Base-by-base conservation (phyloP, 2,113 vertebrate species). In the Petroica traversi region DNA sequence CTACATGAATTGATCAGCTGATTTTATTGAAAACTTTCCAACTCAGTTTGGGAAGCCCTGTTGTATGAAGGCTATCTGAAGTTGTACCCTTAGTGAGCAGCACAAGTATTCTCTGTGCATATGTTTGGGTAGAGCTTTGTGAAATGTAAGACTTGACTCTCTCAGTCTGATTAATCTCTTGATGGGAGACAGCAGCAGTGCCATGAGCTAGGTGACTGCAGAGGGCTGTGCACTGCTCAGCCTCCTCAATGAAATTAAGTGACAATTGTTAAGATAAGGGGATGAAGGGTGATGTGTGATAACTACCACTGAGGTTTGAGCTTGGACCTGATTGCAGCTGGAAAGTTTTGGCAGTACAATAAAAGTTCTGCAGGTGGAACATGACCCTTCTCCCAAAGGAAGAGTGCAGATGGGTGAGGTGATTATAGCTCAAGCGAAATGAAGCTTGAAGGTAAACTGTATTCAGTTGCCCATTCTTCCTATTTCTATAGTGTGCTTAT, bases 271-370 rank as follows among this genome's bases (percentile, higher is more conserved):
- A 64, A 91, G 86, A 80, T 38, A 48, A 68, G 5, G 7, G 13
- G 20, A 5, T n/a, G 19, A n/a, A 26, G 7, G 7, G 3, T 1
- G 1, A 9, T 52, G 28, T 26, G 12, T 82, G 22, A 3, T 54
- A 59, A 43, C 46, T 71, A 15, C 12, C 19, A 41, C 10, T 17
- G n/a, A 55, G 43, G 61, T 75, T n/a, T 79, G 61, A 82, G 22
- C 58, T 55, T 68, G 36, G 8, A 20, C 28, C 17, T 82, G 57
- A 38, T 8, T 38, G 31, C 41, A 34, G 31, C 17, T 73, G 46
- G 11, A 29, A 61, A 31, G 40, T 20, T 86, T 80, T 75, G 34
- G 55, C 33, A 64, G 25, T 45, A 33, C 58, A 58, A 24, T 23
- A 29, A 15, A 63, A 55, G 40, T 25, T 92, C 31, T 85, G 48